A percentile compares a stretch with the other conserved stretches of the same genome.
phyloP scores from a whole-genome alignment of 2,888 invertebrate species.

The Ectemnius lituratus region DNA sequence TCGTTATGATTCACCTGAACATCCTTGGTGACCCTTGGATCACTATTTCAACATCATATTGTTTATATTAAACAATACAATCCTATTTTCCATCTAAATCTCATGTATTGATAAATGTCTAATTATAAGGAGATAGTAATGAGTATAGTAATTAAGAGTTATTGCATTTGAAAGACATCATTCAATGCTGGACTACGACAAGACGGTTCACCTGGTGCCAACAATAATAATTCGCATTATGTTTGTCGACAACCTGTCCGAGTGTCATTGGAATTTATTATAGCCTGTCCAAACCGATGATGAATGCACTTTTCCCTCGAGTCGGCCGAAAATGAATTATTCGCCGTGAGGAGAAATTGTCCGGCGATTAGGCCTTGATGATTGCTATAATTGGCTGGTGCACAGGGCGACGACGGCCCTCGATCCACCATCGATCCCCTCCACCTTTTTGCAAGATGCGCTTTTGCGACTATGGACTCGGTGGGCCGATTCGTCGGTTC shows the following conservation, averaged over 20 bases:
- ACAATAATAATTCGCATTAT: constrained; percentile 37
- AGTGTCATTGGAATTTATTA: constrained; percentile 14
- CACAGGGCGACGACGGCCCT: constrained; percentile 55
- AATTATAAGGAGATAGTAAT: too few species aligned
- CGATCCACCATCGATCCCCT: constrained; percentile 57
- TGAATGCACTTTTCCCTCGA: constrained; percentile 1
- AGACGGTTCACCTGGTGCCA: constrained; percentile 24
- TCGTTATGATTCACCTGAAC: not conserved
- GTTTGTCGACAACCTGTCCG: not conserved
- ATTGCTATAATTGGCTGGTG: constrained; percentile 54
- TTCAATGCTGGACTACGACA: not conserved
- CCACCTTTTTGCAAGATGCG: constrained; percentile 41
- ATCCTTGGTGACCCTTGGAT: too few species aligned
- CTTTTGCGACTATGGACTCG: constrained; percentile 31
- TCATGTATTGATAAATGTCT: too few species aligned
- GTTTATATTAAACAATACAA: too few species aligned
- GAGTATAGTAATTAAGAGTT: not conserved
- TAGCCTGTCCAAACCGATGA: not conserved
- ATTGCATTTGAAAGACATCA: constrained; percentile 4
- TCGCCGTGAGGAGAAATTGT: not conserved
- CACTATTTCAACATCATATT: too few species aligned
- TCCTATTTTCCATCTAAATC: too few species aligned
- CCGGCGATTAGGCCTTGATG: constrained; percentile 29
- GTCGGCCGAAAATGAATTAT: constrained; percentile 29
- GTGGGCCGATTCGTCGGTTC: constrained; percentile 52